Conservation (phyloP, 2,797 vertebrate species). For the Siniperca undulata region DNA sequence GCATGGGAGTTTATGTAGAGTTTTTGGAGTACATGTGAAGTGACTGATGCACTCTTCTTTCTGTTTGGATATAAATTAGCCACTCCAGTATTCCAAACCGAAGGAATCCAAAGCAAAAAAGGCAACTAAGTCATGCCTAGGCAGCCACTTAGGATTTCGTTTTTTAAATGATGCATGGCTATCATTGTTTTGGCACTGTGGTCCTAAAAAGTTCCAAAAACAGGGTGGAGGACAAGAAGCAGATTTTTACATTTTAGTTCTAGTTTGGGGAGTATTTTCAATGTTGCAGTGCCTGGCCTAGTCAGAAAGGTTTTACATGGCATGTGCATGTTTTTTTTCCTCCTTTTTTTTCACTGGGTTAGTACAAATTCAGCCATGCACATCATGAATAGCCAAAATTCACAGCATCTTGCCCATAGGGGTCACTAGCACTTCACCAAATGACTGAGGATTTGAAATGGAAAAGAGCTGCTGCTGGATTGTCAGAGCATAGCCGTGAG, state of each 20-base stretch:
- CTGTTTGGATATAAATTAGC: not conserved
- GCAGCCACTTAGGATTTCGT: not conserved
- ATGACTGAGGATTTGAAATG: conserved; percentile 82
- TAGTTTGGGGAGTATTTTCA: conserved; percentile 19
- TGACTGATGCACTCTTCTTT: not conserved
- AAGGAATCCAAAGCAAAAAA: not conserved
- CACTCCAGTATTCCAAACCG: not conserved
- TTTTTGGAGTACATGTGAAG: not conserved
- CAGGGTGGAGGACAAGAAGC: not conserved
- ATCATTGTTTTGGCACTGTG: not conserved
- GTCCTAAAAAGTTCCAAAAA: not conserved
- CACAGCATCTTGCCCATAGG: conserved; percentile 92
- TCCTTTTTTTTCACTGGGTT: not conserved
- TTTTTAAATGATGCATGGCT: not conserved
- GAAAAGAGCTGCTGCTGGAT: conserved; percentile 61
- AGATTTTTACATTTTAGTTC: not conserved
- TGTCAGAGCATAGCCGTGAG: conserved; percentile 49
- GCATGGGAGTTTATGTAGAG: not conserved
- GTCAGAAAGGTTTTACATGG: conserved; percentile 21
- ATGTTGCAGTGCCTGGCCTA: conserved; percentile 3
- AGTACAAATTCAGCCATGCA: conserved; percentile 66
- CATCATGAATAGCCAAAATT: conserved; percentile 69
- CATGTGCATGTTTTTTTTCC: not conserved
- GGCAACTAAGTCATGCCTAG: not conserved
- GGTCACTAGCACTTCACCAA: conserved; percentile 96